Evolutionary conservation across 1,140 invertebrate species (phyloP).

Genomic region (Dendrolimus punctatus): DNA sequence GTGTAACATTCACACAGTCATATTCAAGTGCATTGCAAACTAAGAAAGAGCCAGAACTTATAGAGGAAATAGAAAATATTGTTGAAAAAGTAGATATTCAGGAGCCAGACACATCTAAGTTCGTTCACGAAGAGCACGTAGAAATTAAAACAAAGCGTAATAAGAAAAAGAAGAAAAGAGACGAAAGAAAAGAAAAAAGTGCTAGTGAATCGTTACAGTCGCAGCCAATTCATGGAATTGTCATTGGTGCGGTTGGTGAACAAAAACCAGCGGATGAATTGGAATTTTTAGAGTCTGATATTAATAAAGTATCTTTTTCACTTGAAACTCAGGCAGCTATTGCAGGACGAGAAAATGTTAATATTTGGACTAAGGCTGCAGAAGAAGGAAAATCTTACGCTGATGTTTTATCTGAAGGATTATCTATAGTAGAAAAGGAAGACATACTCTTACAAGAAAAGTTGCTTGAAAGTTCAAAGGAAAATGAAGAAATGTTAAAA

Average conservation of each 20-base stretch:
- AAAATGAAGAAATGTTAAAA: neutral
- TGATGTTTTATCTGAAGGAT: conserved; percentile 70
- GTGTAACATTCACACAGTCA: conserved; percentile 8
- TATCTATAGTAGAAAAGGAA: conserved; percentile 12
- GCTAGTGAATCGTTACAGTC: conserved; percentile 3
- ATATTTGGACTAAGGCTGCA: conserved; percentile 61
- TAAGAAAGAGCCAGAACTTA: conserved; percentile 23
- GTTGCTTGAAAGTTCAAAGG: conserved; percentile 1
- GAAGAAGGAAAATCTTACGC: conserved; percentile 75
- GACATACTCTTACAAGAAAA: conserved; percentile 10
- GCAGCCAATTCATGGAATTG: neutral
- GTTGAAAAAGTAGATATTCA: conserved; percentile 11
- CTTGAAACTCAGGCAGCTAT: neutral
- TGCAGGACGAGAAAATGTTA: conserved; percentile 20
- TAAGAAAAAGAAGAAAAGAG: conserved; percentile 50
- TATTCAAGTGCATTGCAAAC: conserved; percentile 29
- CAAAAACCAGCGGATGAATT: neutral
- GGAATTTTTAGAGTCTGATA: neutral
- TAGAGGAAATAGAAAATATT: neutral
- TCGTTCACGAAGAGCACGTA: conserved; percentile 25
- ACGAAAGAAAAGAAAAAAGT: conserved; percentile 31
- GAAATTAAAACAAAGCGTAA: conserved; percentile 45
- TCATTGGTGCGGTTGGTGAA: neutral
- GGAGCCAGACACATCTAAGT: conserved; percentile 18
- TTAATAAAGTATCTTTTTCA: too few species aligned